These are phyloP conservation scores for Lytechinus variegatus DNA, from an alignment of 35 echinoderm and acorn worm genomes.

Conservation along the genomic window DNA sequence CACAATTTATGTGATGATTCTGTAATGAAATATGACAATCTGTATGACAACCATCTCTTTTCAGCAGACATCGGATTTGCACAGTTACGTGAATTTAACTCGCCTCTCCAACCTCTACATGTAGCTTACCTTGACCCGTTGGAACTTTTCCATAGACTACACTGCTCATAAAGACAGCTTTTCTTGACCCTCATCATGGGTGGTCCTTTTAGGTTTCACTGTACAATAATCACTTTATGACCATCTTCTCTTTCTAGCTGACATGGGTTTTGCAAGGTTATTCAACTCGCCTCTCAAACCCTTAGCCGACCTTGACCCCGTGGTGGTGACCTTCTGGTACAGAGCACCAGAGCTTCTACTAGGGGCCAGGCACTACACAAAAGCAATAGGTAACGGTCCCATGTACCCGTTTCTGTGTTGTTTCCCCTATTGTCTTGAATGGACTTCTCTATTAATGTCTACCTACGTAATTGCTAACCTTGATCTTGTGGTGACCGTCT, in stretches of 20 bases:
- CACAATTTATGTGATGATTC: too few relatives aligned
- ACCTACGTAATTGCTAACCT: conserved; percentile 56
- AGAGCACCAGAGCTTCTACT: conserved; percentile 83
- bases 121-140: too few relatives aligned
- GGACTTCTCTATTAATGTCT: background rate
- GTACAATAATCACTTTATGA: background rate
- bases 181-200: too few relatives aligned
- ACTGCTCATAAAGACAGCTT: too few relatives aligned
- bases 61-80: too few relatives aligned
- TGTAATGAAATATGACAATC: too few relatives aligned
- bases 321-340: conserved; percentile 98
- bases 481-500: conserved; percentile 93
- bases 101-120: too few relatives aligned
- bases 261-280: conserved; percentile 95
- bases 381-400: conserved; percentile 81
- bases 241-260: conserved; percentile 65
- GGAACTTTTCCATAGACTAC: too few relatives aligned
- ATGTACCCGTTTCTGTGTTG: background rate
- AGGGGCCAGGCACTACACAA: conserved; percentile 95
- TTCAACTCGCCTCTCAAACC: conserved; percentile 94
- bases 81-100: too few relatives aligned
- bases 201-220: too few relatives aligned
- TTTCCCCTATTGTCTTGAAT: background rate
- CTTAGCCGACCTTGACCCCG: conserved; percentile 87
- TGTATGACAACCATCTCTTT: too few relatives aligned